Conservation (phyloP, 2,797 vertebrate genomes). For the Anableps anableps region DNA sequence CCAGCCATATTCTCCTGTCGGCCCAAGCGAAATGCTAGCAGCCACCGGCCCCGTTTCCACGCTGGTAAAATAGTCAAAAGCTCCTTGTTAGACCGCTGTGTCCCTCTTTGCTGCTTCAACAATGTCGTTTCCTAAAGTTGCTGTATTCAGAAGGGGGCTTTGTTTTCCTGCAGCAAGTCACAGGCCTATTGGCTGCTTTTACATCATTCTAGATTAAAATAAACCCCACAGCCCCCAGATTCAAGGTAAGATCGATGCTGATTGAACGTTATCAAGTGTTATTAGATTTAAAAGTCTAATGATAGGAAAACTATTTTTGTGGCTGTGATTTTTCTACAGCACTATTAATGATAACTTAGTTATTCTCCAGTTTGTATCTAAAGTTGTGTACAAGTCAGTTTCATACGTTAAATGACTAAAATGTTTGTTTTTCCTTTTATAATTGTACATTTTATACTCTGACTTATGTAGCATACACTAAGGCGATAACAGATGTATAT, state of each 20-base stretch:
- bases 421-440: background rate
- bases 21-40: constrained; percentile 55
- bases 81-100: constrained; percentile 46
- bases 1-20: constrained; percentile 28
- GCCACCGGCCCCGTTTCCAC: constrained; percentile 61
- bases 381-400: background rate
- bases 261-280: constrained; percentile 28
- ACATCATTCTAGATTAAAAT: background rate
- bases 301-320: background rate
- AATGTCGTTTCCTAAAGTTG: constrained; percentile 28
- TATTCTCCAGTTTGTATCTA: background rate
- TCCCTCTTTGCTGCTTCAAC: constrained; percentile 29
- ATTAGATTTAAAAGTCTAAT: background rate
- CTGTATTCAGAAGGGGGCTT: constrained; percentile 47
- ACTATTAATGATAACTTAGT: constrained; percentile 5
- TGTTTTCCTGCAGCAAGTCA: constrained; percentile 41
- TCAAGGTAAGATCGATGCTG: background rate
- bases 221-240: background rate
- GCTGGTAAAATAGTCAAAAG: constrained; percentile 61
- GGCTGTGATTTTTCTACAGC: constrained; percentile 25
- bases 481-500: background rate
- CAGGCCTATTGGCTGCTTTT: constrained; percentile 39
- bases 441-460: background rate
- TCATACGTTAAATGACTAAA: no score
- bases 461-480: no score